Base-by-base conservation (phyloP, 2,888 invertebrate species). In the Lamellibrachia satsuma region DNA sequence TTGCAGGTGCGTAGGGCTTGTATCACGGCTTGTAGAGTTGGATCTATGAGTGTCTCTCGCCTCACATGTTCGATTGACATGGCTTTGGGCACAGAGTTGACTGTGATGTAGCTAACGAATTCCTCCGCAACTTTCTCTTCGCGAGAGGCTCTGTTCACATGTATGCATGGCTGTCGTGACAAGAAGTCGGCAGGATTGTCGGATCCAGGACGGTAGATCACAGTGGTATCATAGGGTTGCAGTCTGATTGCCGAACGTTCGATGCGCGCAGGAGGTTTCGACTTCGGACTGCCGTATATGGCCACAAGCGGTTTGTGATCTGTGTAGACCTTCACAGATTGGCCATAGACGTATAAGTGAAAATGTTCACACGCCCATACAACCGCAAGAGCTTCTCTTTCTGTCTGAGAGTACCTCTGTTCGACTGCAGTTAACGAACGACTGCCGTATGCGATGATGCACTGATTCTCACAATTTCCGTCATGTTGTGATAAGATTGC, bases 291-390 rank as follows among this genome's bases (percentile, higher is more conserved):
- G 22, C 93, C 93, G 27, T 94, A 95, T n/a, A 95, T 94, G 22
- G 93, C 93, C 57, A 94, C 93, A n/a, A 95, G 90, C 8, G 95
- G 95, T 93, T 95, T 94, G 93, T 95, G 95, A 92, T 95, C 95
- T 22, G 94, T 95, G 90, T 94, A 90, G 1, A 95, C 91, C 1
- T 90, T 93, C 92, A 95, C 95, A 52, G 93, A 91, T 9, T 27
- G 92, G 52, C 95, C 95, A 92, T 94, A 94, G 6, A 95, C 91
- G 91, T 94, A 95, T 39, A 95, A 52, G 91, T 95, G 94, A 93
- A 95, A 95, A 91, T 95, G 95, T 93, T 95, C 95, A 90, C 94
- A 94, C 6, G 94, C 94, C 95, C 94, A 95, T 51, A 93, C 91
- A 22, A 94, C 60, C 7, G 92, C 92, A 8, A 93, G 90, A 22